Base-by-base conservation (phyloP, 1,140 invertebrate genomes). In the Ceratosolen fusciceps region DNA sequence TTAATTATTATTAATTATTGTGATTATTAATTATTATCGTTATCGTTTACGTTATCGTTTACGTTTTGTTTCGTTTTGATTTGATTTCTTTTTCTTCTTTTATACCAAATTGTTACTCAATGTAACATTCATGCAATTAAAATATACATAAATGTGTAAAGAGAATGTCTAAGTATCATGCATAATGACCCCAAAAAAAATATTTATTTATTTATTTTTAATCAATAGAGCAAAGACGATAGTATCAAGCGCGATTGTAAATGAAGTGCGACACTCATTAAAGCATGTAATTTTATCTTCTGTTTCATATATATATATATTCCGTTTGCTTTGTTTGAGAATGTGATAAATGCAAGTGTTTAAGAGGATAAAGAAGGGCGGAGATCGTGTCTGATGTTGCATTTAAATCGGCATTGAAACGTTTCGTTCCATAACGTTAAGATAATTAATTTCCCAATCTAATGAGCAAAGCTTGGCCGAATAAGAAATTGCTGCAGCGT, bases 381-480 rank as follows among this genome's bases (percentile, higher is more conserved):
- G n/a, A 56, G n/a, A 8, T 60, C 4, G 24, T 60, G 7, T 60
- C 19, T n/a, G 24, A 26, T 60, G 24, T 43, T 9, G 37, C 26
- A 49, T 65, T 31, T 58, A 52, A 77, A 77, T 39, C 49, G 39
- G 49, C 19, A 62, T 78, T 72, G 68, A 78, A 47, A 34, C 19
- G 8, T 43, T 19, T 49, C 54, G 5, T n/a, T n/a, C n/a, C 24
- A 39, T 65, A 34, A 62, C 43, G 21, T 34, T 2, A 49, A 60
- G 24, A 49, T 43, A 78, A 78, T 76, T 68, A 78, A n/a, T n/a
- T 77, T 70, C 49, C 67, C 67, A 70, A 77, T 58, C 52, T 71
- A 77, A 71, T 70, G 49, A 58, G 68, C 56, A 75, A 76, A 76
- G 74, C 54, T 77, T 49, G 47, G 58, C 39, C 43, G 54, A 75